Evolutionary conservation across 2,888 invertebrate species (phyloP), one percentile per base, ranked within the genome.

Genomic region (Brenthis hecate): DNA sequence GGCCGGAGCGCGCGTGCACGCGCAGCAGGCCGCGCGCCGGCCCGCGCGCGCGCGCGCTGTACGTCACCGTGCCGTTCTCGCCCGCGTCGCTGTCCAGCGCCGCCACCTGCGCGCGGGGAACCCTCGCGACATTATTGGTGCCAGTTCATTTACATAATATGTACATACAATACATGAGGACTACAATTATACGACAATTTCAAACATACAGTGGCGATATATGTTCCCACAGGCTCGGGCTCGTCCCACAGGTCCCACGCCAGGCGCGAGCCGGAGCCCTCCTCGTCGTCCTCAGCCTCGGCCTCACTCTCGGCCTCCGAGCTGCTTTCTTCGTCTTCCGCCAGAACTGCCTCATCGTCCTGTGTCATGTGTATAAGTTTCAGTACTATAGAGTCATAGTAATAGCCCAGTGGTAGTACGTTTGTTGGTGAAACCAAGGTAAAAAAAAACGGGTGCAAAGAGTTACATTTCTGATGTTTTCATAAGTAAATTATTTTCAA

Each of bases 31-130:
- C 96, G 76, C 96, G 96, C 64, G 96, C 96, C 74, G 95, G 94
- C 14, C 97, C 97, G 14, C 96, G 95, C 16, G 84, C 90, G 13
- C 91, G 86, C 76, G 81, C 82, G 79, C 96, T 95, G 93, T 98
- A 98, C 28, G 95, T 95, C 75, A 98, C 94, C 76, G 95, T 94
- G 66, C 97, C 97, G 91, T 98, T 98, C 74, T 94, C 94, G 11
- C 97, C 97, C 65, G 93, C 92, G 87, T 99, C 98, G 76, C 94
- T 94, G 88, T 99, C 98, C 75, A 95, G 94, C 14, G 98, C 98
- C 74, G 96, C 92, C 74, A 98, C 96, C 95, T 96, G 89, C 36
- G 36, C 36, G 36, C 36, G 8, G 8, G 11, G 2, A 3, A 11
- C 11, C 11, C 2, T 43, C 11, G 6, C 36, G 36, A 36, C 8